Conservation (phyloP, 2,797 vertebrate species). For the Bradypodion ventrale region DNA sequence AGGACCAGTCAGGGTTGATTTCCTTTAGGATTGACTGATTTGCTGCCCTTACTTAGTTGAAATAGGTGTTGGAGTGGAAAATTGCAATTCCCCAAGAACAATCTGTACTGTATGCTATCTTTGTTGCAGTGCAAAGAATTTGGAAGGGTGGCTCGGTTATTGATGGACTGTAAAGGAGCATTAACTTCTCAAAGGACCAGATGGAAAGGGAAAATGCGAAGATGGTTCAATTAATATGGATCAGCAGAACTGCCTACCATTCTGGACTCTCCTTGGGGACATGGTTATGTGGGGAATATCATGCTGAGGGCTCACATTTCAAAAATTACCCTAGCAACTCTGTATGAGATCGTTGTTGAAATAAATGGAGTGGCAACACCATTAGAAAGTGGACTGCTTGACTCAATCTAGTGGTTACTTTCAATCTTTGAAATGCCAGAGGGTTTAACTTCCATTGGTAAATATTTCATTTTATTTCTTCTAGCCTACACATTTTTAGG, state of each 20-base stretch:
- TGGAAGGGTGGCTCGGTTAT: no score
- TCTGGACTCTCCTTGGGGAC: not conserved
- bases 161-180: no score
- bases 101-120: no score
- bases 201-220: no score
- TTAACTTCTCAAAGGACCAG: no score
- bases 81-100: no score
- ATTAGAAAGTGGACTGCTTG: slow-evolving; percentile 6
- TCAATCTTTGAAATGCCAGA: not conserved
- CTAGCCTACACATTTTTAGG: not conserved
- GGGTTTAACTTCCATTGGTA: slow-evolving; percentile 9
- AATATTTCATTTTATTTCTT: not conserved
- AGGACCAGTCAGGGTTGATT: no score
- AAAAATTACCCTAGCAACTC: not conserved
- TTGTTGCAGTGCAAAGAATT: no score
- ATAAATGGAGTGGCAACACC: no score
- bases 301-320: not conserved
- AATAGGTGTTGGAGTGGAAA: no score
- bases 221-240: not conserved
- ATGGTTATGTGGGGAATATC: not conserved
- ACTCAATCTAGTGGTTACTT: not conserved
- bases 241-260: not conserved
- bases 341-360: not conserved
- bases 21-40: no score
- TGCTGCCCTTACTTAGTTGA: no score